phyloP scores from a whole-genome alignment of 1,140 invertebrate species.

The Liolophura sinensis region DNA sequence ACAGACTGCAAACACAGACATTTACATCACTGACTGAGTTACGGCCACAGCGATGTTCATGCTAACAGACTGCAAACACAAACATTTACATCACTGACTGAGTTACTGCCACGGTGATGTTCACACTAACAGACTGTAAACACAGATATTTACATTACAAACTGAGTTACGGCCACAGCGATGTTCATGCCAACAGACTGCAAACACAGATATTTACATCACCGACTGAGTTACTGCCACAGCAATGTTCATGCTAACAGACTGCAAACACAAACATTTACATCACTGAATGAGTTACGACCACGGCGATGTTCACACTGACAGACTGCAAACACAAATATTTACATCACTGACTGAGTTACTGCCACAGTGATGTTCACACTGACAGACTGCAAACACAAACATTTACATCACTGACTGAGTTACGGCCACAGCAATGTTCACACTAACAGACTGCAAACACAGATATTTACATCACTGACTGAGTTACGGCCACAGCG shows the following conservation, averaged over 20 bases:
- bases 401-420: no score
- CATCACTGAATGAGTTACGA: no score
- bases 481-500: no score
- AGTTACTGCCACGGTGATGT: constrained; percentile 80
- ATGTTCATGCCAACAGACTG: constrained; percentile 75
- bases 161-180: no score
- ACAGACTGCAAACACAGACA: constrained; percentile 63
- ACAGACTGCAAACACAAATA: constrained; percentile 63
- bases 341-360: no score
- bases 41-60: constrained; percentile 81
- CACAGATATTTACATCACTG: no score
- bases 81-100: no score
- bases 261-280: constrained; percentile 58
- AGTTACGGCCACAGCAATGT: constrained; percentile 80
- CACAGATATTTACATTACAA: no score
- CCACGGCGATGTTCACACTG: constrained; percentile 76
- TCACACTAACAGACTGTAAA: constrained; percentile 69
- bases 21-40: no score
- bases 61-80: constrained; percentile 64
- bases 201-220: constrained; percentile 19
- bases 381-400: constrained; percentile 64
- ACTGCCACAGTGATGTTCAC: constrained; percentile 81
- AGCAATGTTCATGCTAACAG: constrained; percentile 75
- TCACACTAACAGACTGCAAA: constrained; percentile 69
- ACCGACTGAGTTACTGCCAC: no score